phyloP scores from a whole-genome alignment of 2,113 vertebrate species.

The Opisthocomus hoazin region DNA sequence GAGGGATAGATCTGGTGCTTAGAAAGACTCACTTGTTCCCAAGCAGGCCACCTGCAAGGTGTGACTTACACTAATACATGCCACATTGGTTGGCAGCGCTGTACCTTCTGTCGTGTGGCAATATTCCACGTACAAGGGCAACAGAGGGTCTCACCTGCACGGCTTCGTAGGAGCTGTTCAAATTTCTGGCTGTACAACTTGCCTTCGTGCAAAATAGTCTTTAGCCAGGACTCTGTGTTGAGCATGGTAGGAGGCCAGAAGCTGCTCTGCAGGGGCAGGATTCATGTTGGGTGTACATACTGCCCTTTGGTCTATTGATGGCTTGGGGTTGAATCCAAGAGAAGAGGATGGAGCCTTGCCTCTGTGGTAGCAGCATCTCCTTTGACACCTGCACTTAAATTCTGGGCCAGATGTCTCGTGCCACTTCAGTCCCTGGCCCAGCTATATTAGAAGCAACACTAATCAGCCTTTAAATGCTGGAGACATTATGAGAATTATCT shows the following conservation, averaged over 20 bases:
- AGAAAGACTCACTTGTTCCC: not conserved
- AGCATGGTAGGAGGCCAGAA: not conserved
- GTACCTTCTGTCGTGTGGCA: not conserved
- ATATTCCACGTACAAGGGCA: fast-evolving
- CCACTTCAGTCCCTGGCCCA: not conserved
- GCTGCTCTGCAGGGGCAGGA: not conserved
- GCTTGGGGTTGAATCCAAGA: not conserved
- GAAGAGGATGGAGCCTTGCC: not conserved
- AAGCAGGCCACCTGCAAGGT: fast-evolving
- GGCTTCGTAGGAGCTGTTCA: not conserved
- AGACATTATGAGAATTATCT: not conserved
- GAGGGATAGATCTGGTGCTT: not conserved
- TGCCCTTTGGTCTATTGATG: not conserved
- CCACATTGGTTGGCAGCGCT: not conserved
- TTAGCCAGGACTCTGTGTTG: not conserved
- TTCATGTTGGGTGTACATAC: fast-evolving
- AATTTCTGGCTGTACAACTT: not conserved
- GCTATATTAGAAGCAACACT: not conserved
- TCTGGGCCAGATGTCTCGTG: not conserved
- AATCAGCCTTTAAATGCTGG: constrained; percentile 13
- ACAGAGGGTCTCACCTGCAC: not conserved
- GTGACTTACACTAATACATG: not conserved
- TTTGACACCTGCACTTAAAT: not conserved
- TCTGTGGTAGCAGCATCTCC: not conserved
- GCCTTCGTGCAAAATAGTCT: not conserved